Evolutionary conservation across 2,113 vertebrate species (phyloP).

Genomic region (Dromas ardeola): DNA sequence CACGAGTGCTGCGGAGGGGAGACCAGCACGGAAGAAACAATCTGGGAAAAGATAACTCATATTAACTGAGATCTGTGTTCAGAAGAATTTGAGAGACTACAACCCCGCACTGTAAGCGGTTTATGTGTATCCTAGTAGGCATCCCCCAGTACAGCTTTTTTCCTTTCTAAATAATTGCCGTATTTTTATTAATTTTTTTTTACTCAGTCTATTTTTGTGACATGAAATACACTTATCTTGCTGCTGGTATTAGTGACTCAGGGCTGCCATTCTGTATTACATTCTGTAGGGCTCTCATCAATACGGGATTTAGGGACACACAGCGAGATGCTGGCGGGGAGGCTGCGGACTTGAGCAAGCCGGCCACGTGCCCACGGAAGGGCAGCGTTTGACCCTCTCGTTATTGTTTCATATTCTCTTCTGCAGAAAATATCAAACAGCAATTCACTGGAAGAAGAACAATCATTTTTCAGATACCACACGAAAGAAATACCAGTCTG

Average conservation of each 20-base stretch:
- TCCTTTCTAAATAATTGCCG: not conserved
- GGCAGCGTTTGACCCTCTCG: not conserved
- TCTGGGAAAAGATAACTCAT: not conserved
- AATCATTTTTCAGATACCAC: constrained; percentile 12
- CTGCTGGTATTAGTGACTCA: not conserved
- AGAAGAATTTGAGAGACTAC: not conserved
- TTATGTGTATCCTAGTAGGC: too few relatives aligned
- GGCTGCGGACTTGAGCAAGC: not conserved
- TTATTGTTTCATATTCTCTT: not conserved
- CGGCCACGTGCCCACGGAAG: not conserved
- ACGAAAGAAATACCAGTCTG: constrained; percentile 3
- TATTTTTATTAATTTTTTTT: not conserved
- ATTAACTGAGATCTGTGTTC: not conserved
- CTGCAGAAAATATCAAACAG: not conserved
- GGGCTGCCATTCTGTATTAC: not conserved
- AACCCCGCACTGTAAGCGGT: not conserved
- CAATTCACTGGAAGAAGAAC: not conserved
- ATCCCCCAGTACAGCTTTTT: not conserved
- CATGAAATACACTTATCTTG: not conserved
- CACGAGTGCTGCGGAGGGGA: not conserved
- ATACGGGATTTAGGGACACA: not conserved
- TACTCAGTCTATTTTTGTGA: not conserved
- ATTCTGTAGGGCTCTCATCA: not conserved
- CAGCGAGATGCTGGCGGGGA: not conserved
- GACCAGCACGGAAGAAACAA: not conserved